These are phyloP conservation scores for Sus scrofa DNA, from an alignment of 2,113 vertebrate genomes.

Conservation along the genomic window T2T-Sscrofa CM000813.6:87379501-87380000, in stretches of 20 bases:
- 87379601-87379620: no score
- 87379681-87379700: not conserved
- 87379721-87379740: not conserved
- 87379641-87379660: not conserved
- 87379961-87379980: fast-evolving
- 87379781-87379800: constrained; percentile 93
- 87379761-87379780: fast-evolving
- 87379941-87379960: constrained; percentile 69
- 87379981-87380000: no score
- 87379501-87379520: not conserved
- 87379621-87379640: not conserved
- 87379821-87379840: constrained; percentile 98
- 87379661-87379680: not conserved
- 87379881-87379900: constrained; percentile 95
- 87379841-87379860: constrained; percentile 96
- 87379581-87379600: not conserved
- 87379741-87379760: fast-evolving
- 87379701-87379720: not conserved
- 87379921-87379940: constrained; percentile 95
- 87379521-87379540: fast-evolving
- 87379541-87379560: not conserved
- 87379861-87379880: constrained; percentile 95
- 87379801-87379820: constrained; percentile 94
- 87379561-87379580: no score
- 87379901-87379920: constrained; percentile 94